Percentiles rank a stretch among this genome's conserved stretches.
Conservation (phyloP, 2,113 vertebrate species). For the Xerus inauris region DNA sequence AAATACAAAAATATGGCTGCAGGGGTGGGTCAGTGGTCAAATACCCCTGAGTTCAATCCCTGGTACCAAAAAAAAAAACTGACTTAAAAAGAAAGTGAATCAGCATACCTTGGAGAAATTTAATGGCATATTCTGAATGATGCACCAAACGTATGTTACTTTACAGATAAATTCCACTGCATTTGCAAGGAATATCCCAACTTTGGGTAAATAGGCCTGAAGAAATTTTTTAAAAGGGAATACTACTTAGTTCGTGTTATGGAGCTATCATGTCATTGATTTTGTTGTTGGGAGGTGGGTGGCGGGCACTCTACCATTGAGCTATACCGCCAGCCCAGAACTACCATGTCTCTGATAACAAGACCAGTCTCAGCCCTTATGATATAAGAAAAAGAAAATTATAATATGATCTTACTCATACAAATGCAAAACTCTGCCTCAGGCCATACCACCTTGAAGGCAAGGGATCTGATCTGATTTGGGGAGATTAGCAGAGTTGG, state of each 20-base stretch:
- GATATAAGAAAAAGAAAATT: conserved; percentile 6
- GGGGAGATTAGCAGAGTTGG: too few species aligned
- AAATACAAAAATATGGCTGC: too few species aligned
- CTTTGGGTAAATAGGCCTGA: not conserved
- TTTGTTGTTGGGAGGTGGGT: not conserved
- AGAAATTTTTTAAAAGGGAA: not conserved
- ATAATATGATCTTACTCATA: not conserved
- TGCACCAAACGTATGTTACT: not conserved
- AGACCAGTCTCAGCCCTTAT: not conserved
- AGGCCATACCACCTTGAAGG: too few species aligned
- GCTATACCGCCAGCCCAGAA: too few species aligned
- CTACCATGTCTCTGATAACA: too few species aligned
- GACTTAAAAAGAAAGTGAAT: not conserved
- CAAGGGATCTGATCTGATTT: too few species aligned
- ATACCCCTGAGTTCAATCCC: too few species aligned
- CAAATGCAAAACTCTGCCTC: not conserved
- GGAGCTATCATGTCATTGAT: not conserved
- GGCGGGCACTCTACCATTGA: not conserved
- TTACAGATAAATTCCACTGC: not conserved
- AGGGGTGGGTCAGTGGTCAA: too few species aligned
- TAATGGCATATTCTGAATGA: not conserved
- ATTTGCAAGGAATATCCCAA: not conserved
- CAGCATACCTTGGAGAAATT: not conserved
- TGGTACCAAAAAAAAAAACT: not conserved
- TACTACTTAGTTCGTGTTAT: not conserved